Evolutionary conservation across 2,888 invertebrate species (phyloP), one percentile per base, ranked within the genome.

Genomic region (Agrenia bidenticulata): DNA sequence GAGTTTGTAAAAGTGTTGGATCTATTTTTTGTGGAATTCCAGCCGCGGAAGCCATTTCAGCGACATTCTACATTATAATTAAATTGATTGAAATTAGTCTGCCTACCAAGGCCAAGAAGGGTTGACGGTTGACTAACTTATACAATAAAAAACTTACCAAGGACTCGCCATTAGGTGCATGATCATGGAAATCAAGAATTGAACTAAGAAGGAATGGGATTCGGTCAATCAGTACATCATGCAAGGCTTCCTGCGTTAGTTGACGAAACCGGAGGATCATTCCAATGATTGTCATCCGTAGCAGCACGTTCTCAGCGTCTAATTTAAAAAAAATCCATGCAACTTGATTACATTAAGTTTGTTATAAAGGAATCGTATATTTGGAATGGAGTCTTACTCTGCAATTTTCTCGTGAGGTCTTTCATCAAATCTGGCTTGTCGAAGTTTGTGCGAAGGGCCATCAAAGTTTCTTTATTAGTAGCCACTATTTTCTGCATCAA

Each of bases 391-490:
- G n/a, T 77, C 77, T 78, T 73, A 80, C 80, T 89, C 77, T 90
- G 89, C 61, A 98, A 81, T 77, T 88, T 87, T 79, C 92, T 92
- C 77, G 92, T 93, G 75, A 98, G 90, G 77, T 98, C 97, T 79
- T 92, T 92, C 97, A 99, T 98, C 41, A 93, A 89, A 77, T 98
- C 97, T 0, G 98, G 97, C 79, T 99, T 97, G 80, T 99, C 99
- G 79, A 97, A 99, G 80, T 94, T 96, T 1, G 96, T 95, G 76
- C 99, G 84, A 50, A 99, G 82, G 67, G 90, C 88, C 67, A 92
- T 87, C 9, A 99, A 83, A 15, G 94, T 89, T 73, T 98, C 98
- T 79, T 95, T 95, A 80, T 99, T 97, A 63, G 88, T 85, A 37
- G 90, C 86, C 0, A 98, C 97, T 66, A 97, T 82, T 82, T 85